A percentile compares a stretch with the other conserved stretches of the same genome.
phyloP scores from a whole-genome alignment of 2,888 invertebrate species.

The Agrilus mali region DNA sequence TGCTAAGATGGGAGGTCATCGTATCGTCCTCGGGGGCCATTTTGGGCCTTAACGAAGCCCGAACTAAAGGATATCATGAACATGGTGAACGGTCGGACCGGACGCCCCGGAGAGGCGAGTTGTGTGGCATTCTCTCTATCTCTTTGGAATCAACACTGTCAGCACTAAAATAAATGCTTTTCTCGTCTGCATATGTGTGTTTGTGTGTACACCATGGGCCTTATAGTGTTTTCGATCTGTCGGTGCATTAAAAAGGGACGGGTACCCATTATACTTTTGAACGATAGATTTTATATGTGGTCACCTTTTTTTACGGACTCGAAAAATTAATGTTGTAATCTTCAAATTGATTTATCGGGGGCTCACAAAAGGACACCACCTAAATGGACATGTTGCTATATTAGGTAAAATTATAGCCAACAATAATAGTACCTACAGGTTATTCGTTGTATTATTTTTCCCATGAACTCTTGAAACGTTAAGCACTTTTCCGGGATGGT shows the following conservation, averaged over 20 bases:
- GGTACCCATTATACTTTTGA: constrained; percentile 4
- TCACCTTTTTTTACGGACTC: too few relatives aligned
- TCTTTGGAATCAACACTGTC: constrained; percentile 31
- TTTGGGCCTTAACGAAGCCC: constrained; percentile 14
- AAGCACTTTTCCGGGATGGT: too few relatives aligned
- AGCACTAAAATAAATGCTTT: constrained; percentile 34
- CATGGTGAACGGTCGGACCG: constrained; percentile 15
- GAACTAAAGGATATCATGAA: constrained; percentile 10
- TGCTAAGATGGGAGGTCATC: constrained; percentile 28
- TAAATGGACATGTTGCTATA: too few relatives aligned
- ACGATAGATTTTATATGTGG: not conserved
- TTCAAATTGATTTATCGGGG: too few relatives aligned
- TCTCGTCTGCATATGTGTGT: constrained; percentile 13
- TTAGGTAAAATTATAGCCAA: too few relatives aligned
- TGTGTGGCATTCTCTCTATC: constrained; percentile 32
- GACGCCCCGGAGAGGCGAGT: constrained; percentile 27
- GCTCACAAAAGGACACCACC: too few relatives aligned
- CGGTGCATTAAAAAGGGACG: constrained; percentile 21
- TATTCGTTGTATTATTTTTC: too few relatives aligned
- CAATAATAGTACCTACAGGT: too few relatives aligned
- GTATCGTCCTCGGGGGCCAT: constrained; percentile 16
- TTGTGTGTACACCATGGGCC: constrained; percentile 3
- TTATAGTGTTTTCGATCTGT: constrained; percentile 10
- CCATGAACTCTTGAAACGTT: too few relatives aligned
- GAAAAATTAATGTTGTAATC: too few relatives aligned